Conservation (phyloP, 2,797 vertebrate species). For the Heterohyrax brucei region DNA sequence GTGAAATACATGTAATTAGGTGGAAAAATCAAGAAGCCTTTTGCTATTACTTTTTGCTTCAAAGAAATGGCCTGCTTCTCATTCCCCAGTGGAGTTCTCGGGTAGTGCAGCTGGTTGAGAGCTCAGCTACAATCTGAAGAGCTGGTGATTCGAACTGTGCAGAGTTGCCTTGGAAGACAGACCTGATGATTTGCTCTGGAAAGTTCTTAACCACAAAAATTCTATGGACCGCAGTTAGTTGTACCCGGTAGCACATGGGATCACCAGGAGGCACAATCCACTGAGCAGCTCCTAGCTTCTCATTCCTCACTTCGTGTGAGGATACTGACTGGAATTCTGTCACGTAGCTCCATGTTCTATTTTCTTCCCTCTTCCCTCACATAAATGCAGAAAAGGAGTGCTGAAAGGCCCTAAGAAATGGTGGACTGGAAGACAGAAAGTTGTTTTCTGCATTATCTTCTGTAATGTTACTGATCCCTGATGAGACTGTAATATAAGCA, state of each 20-base stretch:
- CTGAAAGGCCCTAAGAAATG: neutral
- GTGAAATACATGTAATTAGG: conserved; percentile 63
- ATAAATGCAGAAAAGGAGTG: neutral
- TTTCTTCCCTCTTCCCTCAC: neutral
- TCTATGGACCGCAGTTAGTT: neutral
- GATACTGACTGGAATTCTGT: neutral
- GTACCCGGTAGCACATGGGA: neutral
- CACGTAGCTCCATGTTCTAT: neutral
- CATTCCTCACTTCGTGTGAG: neutral
- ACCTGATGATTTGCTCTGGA: neutral
- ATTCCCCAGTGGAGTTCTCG: neutral
- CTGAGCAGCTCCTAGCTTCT: neutral
- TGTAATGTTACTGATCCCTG: neutral
- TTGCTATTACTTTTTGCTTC: neutral
- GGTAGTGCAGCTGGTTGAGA: neutral
- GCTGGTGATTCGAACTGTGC: neutral
- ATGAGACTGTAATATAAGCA: neutral
- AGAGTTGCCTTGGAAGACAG: neutral
- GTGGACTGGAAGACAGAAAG: neutral
- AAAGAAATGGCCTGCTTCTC: neutral
- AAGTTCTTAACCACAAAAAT: neutral
- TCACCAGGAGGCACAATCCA: neutral
- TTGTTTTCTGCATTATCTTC: neutral
- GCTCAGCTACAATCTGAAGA: neutral
- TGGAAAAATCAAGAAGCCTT: neutral